Base-by-base conservation (phyloP, 1,140 invertebrate species). In the Neodiprion pinetum region DNA sequence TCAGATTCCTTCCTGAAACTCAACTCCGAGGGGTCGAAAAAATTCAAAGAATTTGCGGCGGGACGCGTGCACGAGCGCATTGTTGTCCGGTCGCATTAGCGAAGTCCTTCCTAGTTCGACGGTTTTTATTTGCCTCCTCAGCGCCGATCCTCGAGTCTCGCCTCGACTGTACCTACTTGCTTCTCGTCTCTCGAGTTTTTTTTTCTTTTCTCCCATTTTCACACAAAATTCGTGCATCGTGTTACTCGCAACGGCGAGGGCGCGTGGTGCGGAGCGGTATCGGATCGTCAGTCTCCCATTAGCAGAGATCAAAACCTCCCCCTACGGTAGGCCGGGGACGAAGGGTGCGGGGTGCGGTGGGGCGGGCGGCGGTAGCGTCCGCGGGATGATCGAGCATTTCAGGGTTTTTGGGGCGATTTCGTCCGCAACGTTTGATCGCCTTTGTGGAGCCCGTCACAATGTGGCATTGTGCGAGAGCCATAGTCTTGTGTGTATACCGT, bases 361-460 rank as follows among this genome's bases (percentile, higher is more conserved):
- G 70, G 47, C n/a, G 40, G 75, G 48, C 74, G 71, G 71, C 71
- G 73, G 75, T 73, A 21, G 21, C 67, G 14, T 77, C 74, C 74
- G 23, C 76, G 66, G 70, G 71, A 79, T 80, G 80, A 80, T 78
- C 73, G 79, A 80, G 77, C 75, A 76, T 72, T 76, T 79, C 48
- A 70, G 21, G 70, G 48, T 76, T 73, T 75, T 70, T 47, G 66
- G 74, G 66, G 67, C 72, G 67, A 73, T 67, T 76, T 76, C 53
- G 48, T 71, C 70, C 70, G 70, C 70, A 47, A 71, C 70, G 23
- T 71, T 47, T 50, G 70, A 71, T 71, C 70, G 70, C 77, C 77
- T 80, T 86, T 86, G 80, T 84, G 71, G 72, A 78, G 73, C 71
- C 76, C 77, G 81, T 84, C 75, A 83, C 84, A 85, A 85, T 83